phyloP scores from a whole-genome alignment of 2,888 invertebrate species.

The Leptogaster cylindrica region DNA sequence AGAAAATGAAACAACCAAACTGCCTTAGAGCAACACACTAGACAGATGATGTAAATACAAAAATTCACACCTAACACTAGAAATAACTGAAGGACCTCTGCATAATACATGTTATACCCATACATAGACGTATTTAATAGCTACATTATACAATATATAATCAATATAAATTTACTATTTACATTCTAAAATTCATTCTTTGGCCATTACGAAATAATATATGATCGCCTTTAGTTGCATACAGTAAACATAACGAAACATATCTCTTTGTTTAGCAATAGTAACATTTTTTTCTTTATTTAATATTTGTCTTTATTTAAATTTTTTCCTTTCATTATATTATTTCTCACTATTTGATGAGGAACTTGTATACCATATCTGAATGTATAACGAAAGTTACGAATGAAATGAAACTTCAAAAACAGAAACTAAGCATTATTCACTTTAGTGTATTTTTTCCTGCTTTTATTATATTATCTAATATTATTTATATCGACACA shows the following conservation, averaged over 20 bases:
- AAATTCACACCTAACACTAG: too few relatives aligned
- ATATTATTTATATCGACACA: too few relatives aligned
- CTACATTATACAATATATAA: background rate
- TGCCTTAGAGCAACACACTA: too few relatives aligned
- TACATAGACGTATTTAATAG: conserved; percentile 6
- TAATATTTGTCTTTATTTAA: conserved; percentile 3
- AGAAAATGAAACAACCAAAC: too few relatives aligned
- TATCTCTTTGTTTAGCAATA: conserved; percentile 28
- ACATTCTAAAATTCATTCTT: background rate
- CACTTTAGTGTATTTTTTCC: conserved; percentile 35
- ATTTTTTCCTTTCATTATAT: too few relatives aligned
- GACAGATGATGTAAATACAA: too few relatives aligned
- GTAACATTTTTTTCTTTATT: conserved; percentile 26
- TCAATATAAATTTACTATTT: conserved; percentile 5
- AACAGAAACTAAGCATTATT: conserved; percentile 49
- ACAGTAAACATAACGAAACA: conserved; percentile 22
- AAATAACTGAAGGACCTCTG: too few relatives aligned
- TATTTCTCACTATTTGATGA: conserved; percentile 63
- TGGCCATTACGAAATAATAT: background rate
- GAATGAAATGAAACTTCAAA: conserved; percentile 51
- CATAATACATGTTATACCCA: background rate
- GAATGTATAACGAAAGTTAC: conserved; percentile 60
- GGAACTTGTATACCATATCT: conserved; percentile 78
- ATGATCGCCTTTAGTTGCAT: background rate
- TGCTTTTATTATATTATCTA: conserved; percentile 40